Base-by-base conservation (phyloP, 2,888 invertebrate species). In the Microctonus brassicae region DNA sequence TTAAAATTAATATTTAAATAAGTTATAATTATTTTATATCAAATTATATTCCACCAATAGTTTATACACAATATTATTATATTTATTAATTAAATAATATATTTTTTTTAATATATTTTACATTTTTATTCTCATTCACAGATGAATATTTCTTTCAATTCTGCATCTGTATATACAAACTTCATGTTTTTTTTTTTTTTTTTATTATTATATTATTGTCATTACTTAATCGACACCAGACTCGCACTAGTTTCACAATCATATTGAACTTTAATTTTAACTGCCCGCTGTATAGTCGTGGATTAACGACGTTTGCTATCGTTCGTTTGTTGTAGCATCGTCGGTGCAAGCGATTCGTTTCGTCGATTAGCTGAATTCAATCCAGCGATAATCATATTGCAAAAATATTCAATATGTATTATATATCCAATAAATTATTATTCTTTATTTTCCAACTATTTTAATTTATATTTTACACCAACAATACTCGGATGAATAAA, bases 181-280 rank as follows among this genome's bases (percentile, higher is more conserved):
- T n/a, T n/a, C n/a, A n/a, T n/a, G n/a, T n/a, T n/a, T n/a, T n/a
- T n/a, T n/a, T n/a, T n/a, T n/a, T 26, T n/a, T n/a, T n/a, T n/a
- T n/a, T n/a, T n/a, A n/a, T n/a, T 26, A 24, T 55, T 10, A n/a
- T 22, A 55, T 26, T 29, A 58, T 58, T 58, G n/a, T 58, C 33
- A 58, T 58, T 34, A 58, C 17, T 58, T 58, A 58, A 58, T 33
- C 58, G 34, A 33, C 47, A 47, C 17, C 17, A 47, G 47, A 17
- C 47, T 17, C 0, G 17, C 34, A 20, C 17, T n/a, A 64, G 52
- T 52, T 47, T 20, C 52, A 47, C 63, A 64, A 26, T 52, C 63
- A n/a, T n/a, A 42, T 64, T 47, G 26, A 26, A 29, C 47, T 47
- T 47, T 64, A 47, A 64, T 64, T 64, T 52, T 52, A 64, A 64